A percentile compares a stretch with the other conserved stretches of the same genome.
Conservation (phyloP, 2,888 invertebrate species). For the Drosophila monieri region DNA sequence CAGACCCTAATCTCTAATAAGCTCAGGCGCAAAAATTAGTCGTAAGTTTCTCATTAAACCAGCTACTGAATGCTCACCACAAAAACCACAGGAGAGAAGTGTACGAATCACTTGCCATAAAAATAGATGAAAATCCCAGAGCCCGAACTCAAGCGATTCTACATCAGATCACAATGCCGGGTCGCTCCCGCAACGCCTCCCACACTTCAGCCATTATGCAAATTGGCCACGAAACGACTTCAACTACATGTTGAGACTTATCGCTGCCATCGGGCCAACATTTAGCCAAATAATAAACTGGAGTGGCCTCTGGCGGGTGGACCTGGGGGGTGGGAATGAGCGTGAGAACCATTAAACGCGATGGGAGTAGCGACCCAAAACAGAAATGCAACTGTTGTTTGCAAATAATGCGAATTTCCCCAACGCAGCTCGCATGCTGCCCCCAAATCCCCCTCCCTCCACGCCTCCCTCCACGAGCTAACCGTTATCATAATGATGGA, state of each 20-base stretch:
- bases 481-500: constrained; percentile 60
- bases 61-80: constrained; percentile 32
- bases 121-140: constrained; percentile 25
- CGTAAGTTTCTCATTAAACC: constrained; percentile 27
- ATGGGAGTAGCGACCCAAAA: constrained; percentile 32
- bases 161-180: constrained; percentile 19
- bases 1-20: constrained; percentile 2
- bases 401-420: constrained; percentile 40
- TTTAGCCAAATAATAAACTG: constrained; percentile 66
- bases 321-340: constrained; percentile 15
- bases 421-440: constrained; percentile 43
- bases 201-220: constrained; percentile 58
- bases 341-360: constrained; percentile 53
- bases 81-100: constrained; percentile 28
- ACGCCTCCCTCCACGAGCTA: background rate
- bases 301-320: constrained; percentile 31
- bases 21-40: constrained; percentile 9
- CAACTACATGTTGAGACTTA: constrained; percentile 60
- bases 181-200: constrained; percentile 5
- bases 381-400: constrained; percentile 46
- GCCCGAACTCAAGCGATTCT: constrained; percentile 42
- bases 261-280: constrained; percentile 58
- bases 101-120: constrained; percentile 31
- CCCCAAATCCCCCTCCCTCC: background rate
- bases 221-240: constrained; percentile 61